Percentiles rank a stretch among this genome's conserved stretches.
Evolutionary conservation across 2,797 vertebrate genomes (phyloP).

Genomic region (Calcarius lapponicus): DNA sequence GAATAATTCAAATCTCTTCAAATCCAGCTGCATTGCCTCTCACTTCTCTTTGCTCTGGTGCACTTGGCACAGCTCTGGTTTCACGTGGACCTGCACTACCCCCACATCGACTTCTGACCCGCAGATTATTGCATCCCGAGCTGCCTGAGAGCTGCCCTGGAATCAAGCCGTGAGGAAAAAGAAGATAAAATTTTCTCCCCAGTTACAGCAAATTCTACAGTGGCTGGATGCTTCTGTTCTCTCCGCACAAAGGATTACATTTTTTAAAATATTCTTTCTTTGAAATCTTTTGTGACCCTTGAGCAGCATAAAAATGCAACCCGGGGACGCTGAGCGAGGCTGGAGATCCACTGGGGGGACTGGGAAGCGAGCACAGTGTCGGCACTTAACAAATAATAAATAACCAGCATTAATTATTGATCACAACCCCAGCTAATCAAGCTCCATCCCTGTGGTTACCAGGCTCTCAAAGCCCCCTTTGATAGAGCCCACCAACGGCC

Average conservation of each 20-base stretch:
- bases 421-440: constrained; percentile 51
- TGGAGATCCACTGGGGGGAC: background rate
- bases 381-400: constrained; percentile 61
- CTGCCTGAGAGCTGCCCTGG: background rate
- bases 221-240: constrained; percentile 14
- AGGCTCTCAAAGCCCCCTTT: background rate
- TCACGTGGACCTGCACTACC: background rate
- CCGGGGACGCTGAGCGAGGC: background rate
- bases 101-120: background rate
- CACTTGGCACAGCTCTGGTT: background rate
- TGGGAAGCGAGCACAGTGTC: background rate
- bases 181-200: background rate
- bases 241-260: background rate
- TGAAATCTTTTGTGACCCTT: constrained; percentile 30
- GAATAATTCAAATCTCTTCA: constrained; percentile 1
- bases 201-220: background rate
- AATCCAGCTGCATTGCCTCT: background rate
- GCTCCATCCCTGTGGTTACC: constrained; percentile 12
- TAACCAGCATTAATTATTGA: constrained; percentile 65
- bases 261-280: constrained; percentile 19
- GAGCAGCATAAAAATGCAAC: constrained; percentile 23
- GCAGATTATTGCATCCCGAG: background rate
- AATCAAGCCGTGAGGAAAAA: background rate
- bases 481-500: background rate
- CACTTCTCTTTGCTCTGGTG: background rate